Evolutionary conservation across 2,113 vertebrate genomes (phyloP).

Genomic region (Ailurus styani): DNA sequence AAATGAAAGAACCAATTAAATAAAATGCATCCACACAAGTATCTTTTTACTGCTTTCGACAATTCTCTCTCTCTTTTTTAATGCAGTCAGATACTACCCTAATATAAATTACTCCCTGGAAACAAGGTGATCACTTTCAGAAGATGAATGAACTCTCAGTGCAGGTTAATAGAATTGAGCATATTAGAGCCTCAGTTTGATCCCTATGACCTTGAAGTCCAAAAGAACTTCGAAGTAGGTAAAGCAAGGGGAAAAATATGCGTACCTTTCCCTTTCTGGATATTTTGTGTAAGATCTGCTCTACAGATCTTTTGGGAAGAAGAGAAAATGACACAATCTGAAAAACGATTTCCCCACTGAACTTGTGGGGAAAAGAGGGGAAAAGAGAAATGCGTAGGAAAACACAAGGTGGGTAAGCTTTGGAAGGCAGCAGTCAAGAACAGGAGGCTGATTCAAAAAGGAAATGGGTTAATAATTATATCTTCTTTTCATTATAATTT

Average conservation of each 20-base stretch:
- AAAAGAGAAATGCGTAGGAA: neutral
- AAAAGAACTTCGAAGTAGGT: slow-evolving; percentile 16
- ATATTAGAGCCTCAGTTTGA: neutral
- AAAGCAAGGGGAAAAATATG: neutral
- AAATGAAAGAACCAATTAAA: neutral
- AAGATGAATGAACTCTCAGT: slow-evolving; percentile 29
- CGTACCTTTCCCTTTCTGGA: neutral
- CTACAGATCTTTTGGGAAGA: neutral
- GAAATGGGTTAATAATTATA: neutral
- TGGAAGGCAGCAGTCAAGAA: neutral
- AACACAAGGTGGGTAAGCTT: neutral
- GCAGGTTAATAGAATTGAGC: neutral
- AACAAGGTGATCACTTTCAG: slow-evolving; percentile 24
- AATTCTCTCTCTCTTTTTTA: neutral
- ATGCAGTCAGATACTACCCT: neutral
- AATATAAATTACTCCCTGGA: slow-evolving; percentile 29
- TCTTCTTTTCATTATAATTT: neutral
- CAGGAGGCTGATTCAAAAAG: neutral
- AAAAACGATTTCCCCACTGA: neutral
- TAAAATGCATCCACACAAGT: neutral
- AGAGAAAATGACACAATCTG: neutral
- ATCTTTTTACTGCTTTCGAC: neutral
- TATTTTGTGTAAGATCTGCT: neutral
- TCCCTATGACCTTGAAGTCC: neutral
- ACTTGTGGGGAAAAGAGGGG: neutral